A percentile compares a stretch with the other conserved stretches of the same genome.
phyloP scores from a whole-genome alignment of 2,888 invertebrate species.

The Amphimallon solstitiale region DNA sequence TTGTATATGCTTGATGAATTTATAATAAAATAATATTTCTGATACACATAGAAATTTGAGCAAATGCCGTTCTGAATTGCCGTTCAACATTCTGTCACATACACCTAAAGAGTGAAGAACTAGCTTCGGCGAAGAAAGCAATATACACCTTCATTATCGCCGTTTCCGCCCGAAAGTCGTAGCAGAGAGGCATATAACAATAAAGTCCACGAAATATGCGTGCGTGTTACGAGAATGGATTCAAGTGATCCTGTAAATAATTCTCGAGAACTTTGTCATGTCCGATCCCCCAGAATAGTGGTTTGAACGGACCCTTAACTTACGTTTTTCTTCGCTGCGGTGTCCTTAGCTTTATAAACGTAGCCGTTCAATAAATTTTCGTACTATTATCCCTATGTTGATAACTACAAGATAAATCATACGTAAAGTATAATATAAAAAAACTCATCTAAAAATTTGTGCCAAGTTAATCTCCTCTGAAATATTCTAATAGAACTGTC shows the following conservation, averaged over 20 bases:
- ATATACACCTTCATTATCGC: constrained; percentile 50
- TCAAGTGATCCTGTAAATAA: constrained; percentile 39
- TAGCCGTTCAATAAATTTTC: constrained; percentile 22
- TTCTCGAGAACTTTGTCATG: constrained; percentile 28
- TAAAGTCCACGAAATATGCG: constrained; percentile 50
- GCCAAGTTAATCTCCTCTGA: too few relatives aligned
- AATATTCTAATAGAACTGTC: too few relatives aligned
- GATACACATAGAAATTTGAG: constrained; percentile 12
- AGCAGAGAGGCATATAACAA: constrained; percentile 42
- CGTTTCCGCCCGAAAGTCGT: constrained; percentile 44
- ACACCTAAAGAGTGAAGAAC: constrained; percentile 15
- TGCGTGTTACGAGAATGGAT: constrained; percentile 45
- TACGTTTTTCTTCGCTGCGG: constrained; percentile 12
- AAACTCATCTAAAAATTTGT: too few relatives aligned
- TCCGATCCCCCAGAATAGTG: constrained; percentile 21
- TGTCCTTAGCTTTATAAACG: constrained; percentile 23
- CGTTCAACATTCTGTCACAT: constrained; percentile 20
- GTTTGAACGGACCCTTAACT: constrained; percentile 32
- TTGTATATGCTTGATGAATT: too few relatives aligned
- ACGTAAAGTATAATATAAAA: too few relatives aligned
- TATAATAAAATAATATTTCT: too few relatives aligned
- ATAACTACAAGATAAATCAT: too few relatives aligned
- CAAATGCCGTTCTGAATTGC: constrained; percentile 19
- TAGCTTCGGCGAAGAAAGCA: constrained; percentile 49
- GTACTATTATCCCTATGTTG: constrained; percentile 1